Evolutionary conservation across 2,113 vertebrate species (phyloP).

Genomic region (Crotalus tigris): DNA sequence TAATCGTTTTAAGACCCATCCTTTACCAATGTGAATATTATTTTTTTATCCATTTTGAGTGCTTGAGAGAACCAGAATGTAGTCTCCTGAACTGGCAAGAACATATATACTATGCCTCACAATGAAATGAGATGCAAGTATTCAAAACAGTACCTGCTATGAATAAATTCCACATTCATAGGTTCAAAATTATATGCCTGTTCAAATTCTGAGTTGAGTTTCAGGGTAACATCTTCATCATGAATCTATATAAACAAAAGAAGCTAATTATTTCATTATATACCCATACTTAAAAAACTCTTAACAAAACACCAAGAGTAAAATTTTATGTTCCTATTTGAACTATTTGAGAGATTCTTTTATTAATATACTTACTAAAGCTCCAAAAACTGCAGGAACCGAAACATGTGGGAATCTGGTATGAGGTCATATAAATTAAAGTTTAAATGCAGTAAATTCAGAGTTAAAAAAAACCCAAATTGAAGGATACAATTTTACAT

Average conservation of each 20-base stretch:
- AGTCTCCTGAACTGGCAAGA: neutral
- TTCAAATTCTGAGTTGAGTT: slow-evolving; percentile 80
- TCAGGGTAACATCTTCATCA: slow-evolving; percentile 83
- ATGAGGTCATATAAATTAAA: neutral
- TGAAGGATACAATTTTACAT: neutral
- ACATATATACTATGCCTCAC: neutral
- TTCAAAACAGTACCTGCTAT: slow-evolving; percentile 75
- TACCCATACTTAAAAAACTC: neutral
- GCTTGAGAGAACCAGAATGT: neutral
- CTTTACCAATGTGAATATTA: neutral
- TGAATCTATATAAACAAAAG: slow-evolving; percentile 70
- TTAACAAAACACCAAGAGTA: neutral
- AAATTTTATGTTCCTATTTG: neutral
- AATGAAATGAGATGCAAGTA: neutral
- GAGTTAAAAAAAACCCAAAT: neutral
- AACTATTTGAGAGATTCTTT: neutral
- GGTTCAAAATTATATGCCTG: slow-evolving; percentile 83
- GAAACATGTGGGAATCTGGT: neutral
- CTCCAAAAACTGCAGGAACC: neutral
- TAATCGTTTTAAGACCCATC: neutral
- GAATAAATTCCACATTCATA: slow-evolving; percentile 88
- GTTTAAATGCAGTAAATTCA: neutral
- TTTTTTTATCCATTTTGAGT: neutral
- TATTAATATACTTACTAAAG: neutral
- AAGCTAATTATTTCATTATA: neutral